Evolutionary conservation across 1,140 invertebrate species (phyloP), one percentile per base, ranked within the genome.

Genomic region (Ridgeia piscesae): DNA sequence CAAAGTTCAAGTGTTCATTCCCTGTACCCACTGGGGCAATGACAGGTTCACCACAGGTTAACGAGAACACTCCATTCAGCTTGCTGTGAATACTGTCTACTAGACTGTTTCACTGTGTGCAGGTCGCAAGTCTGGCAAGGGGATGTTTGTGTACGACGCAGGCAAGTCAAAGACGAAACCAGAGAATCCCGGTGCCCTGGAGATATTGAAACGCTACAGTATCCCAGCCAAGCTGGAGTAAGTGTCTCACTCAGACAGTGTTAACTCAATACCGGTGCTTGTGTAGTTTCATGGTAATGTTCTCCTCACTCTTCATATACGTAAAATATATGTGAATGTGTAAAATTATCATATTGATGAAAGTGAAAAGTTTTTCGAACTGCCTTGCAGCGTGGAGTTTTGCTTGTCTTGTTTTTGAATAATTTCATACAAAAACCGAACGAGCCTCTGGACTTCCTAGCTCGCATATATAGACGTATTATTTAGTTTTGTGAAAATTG

Each of bases 51-150:
- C 58, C 58, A 77, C 21, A 11, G 21, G 8, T 50, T 77, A 8
- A 77, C 17, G 27, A 77, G 17, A 31, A 14, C 2, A 42, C 4
- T 4, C 42, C 11, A 6, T 42, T 42, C 4, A 4, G 4, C 4
- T 42, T 42, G 27, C 58, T 77, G 2, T 77, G 17, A 77, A 77
- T 77, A 77, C 58, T 77, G 58, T 31, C 58, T 77, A 21, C 11
- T 77, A n/a, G n/a, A 21, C 27, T 77, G 17, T 21, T 77, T 21
- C 11, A 21, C 58, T 77, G 11, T 77, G 93, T 92, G 93, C 94
- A 97, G 97, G 99, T 35, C 97, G 99, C 88, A 99, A 99, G 96
- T 98, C 98, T 2, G 98, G 98, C 11, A 99, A 99, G 96, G 99
- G 99, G 91, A 97, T 98, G 93, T 99, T 97, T 95, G 95, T 99